Evolutionary conservation across 2,113 vertebrate species (phyloP).

Genomic region (Cynopterus brachyotis): DNA sequence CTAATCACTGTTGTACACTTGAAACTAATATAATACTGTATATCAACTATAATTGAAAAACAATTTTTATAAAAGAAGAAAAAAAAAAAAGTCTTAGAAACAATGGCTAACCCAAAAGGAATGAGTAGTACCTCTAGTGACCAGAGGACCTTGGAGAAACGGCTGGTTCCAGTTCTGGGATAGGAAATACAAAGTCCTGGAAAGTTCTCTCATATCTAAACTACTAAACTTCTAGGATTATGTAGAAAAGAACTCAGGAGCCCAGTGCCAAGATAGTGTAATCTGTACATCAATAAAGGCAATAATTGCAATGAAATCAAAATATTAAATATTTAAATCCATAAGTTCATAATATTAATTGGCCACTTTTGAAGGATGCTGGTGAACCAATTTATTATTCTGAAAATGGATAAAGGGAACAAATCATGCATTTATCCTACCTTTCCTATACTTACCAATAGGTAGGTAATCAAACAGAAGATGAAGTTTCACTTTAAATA

Average conservation of each 20-base stretch:
- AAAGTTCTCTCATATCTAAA: neutral
- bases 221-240: neutral
- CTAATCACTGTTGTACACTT: too few relatives aligned
- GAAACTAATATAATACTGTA: too few relatives aligned
- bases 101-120: neutral
- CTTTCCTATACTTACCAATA: neutral
- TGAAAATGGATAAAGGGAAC: slow-evolving; percentile 33
- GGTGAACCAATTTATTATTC: slow-evolving; percentile 41
- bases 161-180: neutral
- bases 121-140: neutral
- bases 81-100: neutral
- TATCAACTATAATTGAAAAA: too few relatives aligned
- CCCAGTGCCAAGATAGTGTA: neutral
- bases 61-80: too few relatives aligned
- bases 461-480: neutral
- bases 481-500: slow-evolving; percentile 20
- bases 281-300: neutral
- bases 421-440: slow-evolving; percentile 26
- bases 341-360: neutral
- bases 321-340: neutral
- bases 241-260: neutral
- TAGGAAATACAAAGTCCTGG: neutral
- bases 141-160: neutral
- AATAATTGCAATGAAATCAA: neutral
- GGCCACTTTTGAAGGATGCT: neutral